phyloP scores from a whole-genome alignment of 2,888 invertebrate genomes.

The Strigamia maritima region DNA sequence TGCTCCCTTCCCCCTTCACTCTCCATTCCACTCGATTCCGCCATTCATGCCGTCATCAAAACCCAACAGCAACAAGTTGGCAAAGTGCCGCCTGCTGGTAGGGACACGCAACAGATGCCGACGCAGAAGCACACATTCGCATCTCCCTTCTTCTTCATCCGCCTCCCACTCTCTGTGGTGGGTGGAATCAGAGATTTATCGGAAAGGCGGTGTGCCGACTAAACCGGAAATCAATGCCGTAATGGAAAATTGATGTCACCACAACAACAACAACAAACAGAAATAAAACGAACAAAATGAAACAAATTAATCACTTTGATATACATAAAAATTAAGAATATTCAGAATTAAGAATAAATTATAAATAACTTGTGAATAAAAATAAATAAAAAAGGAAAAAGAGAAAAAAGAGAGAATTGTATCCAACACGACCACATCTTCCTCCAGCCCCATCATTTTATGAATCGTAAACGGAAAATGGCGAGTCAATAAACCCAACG shows the following conservation, averaged over 20 bases:
- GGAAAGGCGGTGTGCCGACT: slow-evolving; percentile 35
- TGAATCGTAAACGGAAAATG: slow-evolving; percentile 37
- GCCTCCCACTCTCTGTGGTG: slow-evolving; percentile 21
- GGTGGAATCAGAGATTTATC: slow-evolving; percentile 32
- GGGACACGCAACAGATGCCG: slow-evolving; percentile 34
- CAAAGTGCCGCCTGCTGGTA: slow-evolving; percentile 36
- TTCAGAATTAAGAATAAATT: no score
- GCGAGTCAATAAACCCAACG: slow-evolving; percentile 34
- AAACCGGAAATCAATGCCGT: slow-evolving; percentile 38
- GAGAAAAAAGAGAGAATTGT: slow-evolving; percentile 15
- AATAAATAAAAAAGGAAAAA: background rate
- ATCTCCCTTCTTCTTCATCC: slow-evolving; percentile 1
- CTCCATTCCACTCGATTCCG: slow-evolving; percentile 14
- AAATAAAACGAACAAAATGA: background rate
- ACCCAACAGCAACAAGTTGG: slow-evolving; percentile 36
- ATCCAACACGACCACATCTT: background rate
- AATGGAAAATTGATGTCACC: slow-evolving; percentile 39
- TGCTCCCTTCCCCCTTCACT: background rate
- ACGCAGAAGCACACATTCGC: background rate
- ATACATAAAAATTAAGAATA: background rate
- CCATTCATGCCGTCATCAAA: slow-evolving; percentile 32
- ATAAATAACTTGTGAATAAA: no score
- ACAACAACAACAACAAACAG: slow-evolving; percentile 17
- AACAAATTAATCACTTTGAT: background rate
- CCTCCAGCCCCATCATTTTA: slow-evolving; percentile 34